Percentiles rank a stretch among this genome's conserved stretches.
Conservation (phyloP, 2,113 vertebrate species). For the Cebidichthys violaceus region DNA sequence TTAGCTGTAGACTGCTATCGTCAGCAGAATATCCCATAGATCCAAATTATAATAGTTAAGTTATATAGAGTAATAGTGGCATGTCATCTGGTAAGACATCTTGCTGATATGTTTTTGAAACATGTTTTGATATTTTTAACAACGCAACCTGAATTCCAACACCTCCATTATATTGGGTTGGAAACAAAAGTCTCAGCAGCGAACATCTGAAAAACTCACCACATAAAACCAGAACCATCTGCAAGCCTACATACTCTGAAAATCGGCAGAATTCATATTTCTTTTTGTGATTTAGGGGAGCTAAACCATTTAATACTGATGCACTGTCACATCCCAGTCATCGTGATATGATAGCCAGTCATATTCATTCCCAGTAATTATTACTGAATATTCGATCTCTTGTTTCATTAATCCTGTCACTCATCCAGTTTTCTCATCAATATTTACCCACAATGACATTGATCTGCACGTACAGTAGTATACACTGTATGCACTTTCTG, state of each 20-base stretch:
- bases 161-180: background rate
- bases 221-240: background rate
- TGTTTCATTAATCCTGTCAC: constrained; percentile 7
- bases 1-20: background rate
- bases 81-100: background rate
- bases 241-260: background rate
- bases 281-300: background rate
- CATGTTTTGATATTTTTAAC: background rate
- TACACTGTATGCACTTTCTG: background rate
- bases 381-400: background rate
- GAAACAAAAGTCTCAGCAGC: background rate
- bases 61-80: background rate
- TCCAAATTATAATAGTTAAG: background rate
- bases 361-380: constrained; percentile 5
- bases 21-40: background rate
- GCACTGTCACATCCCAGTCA: background rate
- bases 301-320: background rate
- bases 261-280: background rate
- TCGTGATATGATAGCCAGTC: background rate
- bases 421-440: background rate
- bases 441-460: constrained; percentile 20
- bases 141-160: background rate
- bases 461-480: background rate
- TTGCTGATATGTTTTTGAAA: background rate
- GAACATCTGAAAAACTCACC: background rate